phyloP scores from a whole-genome alignment of 2,888 invertebrate genomes.

The Lasioglossum villosulum region DNA sequence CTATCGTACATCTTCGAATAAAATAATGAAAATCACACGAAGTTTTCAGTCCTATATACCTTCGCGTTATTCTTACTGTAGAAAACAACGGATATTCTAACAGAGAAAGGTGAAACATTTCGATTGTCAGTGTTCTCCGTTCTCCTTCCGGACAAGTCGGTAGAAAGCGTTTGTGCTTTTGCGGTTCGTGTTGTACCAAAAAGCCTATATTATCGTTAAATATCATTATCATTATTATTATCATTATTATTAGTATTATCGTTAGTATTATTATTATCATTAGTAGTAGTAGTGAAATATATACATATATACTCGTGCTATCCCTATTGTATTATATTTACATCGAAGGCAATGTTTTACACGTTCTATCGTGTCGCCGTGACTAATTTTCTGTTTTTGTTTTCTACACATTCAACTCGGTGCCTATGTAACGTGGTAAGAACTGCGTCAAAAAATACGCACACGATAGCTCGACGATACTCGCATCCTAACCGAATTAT shows the following conservation, averaged over 20 bases:
- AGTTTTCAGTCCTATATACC: background rate
- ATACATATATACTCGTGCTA: background rate
- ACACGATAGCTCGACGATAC: conserved; percentile 15
- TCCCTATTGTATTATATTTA: conserved; percentile 27
- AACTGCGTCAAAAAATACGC: background rate
- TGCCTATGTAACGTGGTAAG: conserved; percentile 2
- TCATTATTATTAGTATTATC: background rate
- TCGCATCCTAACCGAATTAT: conserved; percentile 41
- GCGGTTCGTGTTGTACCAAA: conserved; percentile 23
- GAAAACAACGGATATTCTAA: background rate
- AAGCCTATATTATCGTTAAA: background rate
- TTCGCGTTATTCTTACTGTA: background rate
- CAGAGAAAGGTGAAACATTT: background rate
- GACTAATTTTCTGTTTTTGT: background rate
- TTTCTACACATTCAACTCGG: background rate
- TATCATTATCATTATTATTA: background rate
- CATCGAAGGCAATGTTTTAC: conserved; percentile 20
- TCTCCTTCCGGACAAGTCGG: conserved; percentile 34
- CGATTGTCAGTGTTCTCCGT: conserved; percentile 34
- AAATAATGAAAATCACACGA: background rate
- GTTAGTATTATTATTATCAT: background rate
- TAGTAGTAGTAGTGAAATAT: background rate
- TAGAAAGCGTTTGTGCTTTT: conserved; percentile 10
- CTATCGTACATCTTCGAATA: background rate
- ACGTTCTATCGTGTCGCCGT: conserved; percentile 5